Evolutionary conservation across 1,140 invertebrate species (phyloP), one percentile per base, ranked within the genome.

Genomic region (Drosophila lowei): DNA sequence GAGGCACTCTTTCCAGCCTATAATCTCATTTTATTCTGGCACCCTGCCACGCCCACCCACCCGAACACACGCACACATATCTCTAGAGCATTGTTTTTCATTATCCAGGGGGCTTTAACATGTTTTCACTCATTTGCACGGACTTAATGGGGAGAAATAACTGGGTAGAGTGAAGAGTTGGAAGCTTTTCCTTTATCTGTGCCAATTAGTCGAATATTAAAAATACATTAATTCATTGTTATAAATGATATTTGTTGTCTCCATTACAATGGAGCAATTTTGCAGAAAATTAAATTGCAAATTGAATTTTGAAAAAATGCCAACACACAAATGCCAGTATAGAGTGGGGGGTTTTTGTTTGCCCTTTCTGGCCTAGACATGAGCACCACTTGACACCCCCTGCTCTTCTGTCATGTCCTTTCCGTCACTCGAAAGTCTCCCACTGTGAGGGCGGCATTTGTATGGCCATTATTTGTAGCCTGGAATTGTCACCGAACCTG

Each of bases 201-300:
- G 67, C 73, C 83, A 88, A 88, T 88, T 88, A 89, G 83, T 88
- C 72, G 75, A 78, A 76, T 79, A 88, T 88, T 88, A 89, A 88
- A 88, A 83, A 83, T 72, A 78, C 79, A 88, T 88, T 79, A 83
- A 88, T 83, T 79, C 70, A 44, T 44, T 70, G 48, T 55, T 68
- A 75, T 85, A 67, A 81, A 81, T 78, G 48, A 41, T 72, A 58
- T 64, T 73, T 65, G 60, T 63, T 49, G 23, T 72, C 15, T 28
- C 44, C 15, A 8, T 34, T 6, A 42, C 60, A 64, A 38, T 52
- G 53, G 49, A 6, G 47, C 42, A 54, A 72, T 73, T 73, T 73
- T 53, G 38, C 43, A 47, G 61, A 15, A 59, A 58, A 57, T 74
- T 66, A 75, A 74, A 75, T 75, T 74, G 62, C 42, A 21, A 74